Evolutionary conservation across 2,888 invertebrate genomes (phyloP).

Genomic region (Hyposoter didymator): DNA sequence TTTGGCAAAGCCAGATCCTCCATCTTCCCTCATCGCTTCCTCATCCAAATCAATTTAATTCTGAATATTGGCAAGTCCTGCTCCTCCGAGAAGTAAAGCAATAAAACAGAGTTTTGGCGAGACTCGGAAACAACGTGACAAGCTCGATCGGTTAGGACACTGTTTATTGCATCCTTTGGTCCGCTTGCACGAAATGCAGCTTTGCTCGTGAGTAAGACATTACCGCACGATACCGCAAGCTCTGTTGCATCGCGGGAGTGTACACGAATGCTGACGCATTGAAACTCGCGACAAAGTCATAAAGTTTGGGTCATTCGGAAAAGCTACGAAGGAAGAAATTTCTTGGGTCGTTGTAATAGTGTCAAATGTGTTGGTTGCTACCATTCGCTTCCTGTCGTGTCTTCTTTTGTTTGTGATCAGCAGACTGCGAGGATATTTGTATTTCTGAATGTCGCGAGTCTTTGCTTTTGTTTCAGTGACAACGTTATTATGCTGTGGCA

Average conservation of each 20-base stretch:
- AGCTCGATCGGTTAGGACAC: not conserved
- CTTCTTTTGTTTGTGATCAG: not conserved
- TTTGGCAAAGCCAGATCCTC: not conserved
- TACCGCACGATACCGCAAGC: not conserved
- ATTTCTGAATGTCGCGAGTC: not conserved
- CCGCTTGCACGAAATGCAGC: not conserved
- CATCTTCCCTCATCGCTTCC: not conserved
- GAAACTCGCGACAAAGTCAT: slow-evolving; percentile 36
- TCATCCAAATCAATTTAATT: not conserved
- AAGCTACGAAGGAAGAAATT: slow-evolving; percentile 31
- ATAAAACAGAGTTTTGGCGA: slow-evolving; percentile 24
- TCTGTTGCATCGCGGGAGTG: not conserved
- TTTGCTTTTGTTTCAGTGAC: slow-evolving; percentile 26
- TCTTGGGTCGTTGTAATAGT: slow-evolving; percentile 30
- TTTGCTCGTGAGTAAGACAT: not conserved
- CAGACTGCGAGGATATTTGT: slow-evolving; percentile 1
- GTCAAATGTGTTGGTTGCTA: slow-evolving; percentile 34
- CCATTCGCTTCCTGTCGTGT: not conserved
- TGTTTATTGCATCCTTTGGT: slow-evolving; percentile 24
- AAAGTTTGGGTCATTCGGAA: slow-evolving; percentile 53
- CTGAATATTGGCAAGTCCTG: slow-evolving; percentile 15
- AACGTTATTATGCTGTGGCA: slow-evolving; percentile 26
- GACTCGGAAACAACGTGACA: not conserved
- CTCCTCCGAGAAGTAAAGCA: slow-evolving; percentile 15
- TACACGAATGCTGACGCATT: slow-evolving; percentile 14